Base-by-base conservation (phyloP, 1,140 invertebrate genomes). In the Zaprionus ghesquierei region DNA sequence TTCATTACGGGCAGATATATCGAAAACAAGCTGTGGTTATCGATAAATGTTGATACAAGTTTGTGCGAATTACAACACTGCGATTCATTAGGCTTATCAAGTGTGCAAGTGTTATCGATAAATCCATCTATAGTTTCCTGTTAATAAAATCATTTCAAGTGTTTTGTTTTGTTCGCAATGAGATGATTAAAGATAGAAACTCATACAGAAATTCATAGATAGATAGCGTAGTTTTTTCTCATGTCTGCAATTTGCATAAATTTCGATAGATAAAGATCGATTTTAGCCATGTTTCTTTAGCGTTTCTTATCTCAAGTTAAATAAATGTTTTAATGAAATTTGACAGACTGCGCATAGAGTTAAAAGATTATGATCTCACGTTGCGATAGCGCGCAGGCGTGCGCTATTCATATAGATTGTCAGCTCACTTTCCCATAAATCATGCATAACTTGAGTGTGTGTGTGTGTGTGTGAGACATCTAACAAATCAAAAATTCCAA, bases 401-500 rank as follows among this genome's bases (percentile, higher is more conserved):
- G 50, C 53, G 56, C 64, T 75, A 60, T 53, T 46, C 56, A 61
- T 64, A 71, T 25, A 25, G 60, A 71, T 65, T 55, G 50, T 63
- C 29, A 31, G 50, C 23, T 65, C 53, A 61, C 9, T 22, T n/a
- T n/a, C 31, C 27, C 55, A 75, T 65, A 59, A 71, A 75, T 70
- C 66, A 72, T 73, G 33, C 46, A 33, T 54, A 35, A 58, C 13
- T 61, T 44, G 18, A 49, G 33, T 66, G 20, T 38, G 18, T 12
- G n/a, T 20, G 20, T 46, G 18, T 46, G 22, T 44, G 23, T 49
- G 50, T 44, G 50, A 33, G 22, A 27, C 46, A 50, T 27, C 33
- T 56, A 77, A 81, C 38, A 80, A 77, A 74, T 65, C 81, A 60
- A 76, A 60, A 76, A 72, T 86, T 86, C 82, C 20, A 1, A 72